Base-by-base conservation (phyloP, 1,140 invertebrate species). In the Papilio dardanus region DNA sequence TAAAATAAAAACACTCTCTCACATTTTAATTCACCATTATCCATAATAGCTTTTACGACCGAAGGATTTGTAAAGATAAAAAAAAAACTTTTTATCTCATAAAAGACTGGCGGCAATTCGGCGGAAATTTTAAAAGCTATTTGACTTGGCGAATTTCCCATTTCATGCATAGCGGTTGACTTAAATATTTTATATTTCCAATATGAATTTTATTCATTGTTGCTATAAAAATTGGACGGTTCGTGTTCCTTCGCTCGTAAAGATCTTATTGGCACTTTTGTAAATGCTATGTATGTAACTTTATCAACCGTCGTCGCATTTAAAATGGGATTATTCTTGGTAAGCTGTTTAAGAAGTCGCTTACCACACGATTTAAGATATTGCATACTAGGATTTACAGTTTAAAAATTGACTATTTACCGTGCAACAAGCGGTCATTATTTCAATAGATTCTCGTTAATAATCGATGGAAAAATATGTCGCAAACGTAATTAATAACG, bases 151-250 rank as follows among this genome's bases (percentile, higher is more conserved):
- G 33, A 69, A 69, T 69, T 69, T 69, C 35, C 67, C 67, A 40
- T 69, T 69, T 69, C 67, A 69, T 62, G 54, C 54, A 62, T 69
- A 69, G 35, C 19, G 33, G n/a, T 33, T 69, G 67, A 69, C 67
- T 69, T 69, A 69, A 69, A 69, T 69, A 69, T 69, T 69, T 69
- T 69, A 69, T 69, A 69, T 69, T 69, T 69, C 67, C 67, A 40
- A 69, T 69, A 69, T 69, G 67, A 69, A 24, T 69, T 69, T 69
- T 69, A 69, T 69, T 69, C 35, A 24, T 69, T 35, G 67, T 33
- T 69, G n/a, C 21, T 69, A 69, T 37, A 40, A 69, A 37, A 69
- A 69, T 35, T 37, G 31, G 66, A 40, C 19, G 66, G 67, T 40
- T 69, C 67, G 19, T 69, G 35, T 66, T 66, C 31, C 65, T 66